These are phyloP conservation scores for Semaprochilodus insignis DNA, from an alignment of 2,797 vertebrate genomes.

Conservation along the genomic window DNA sequence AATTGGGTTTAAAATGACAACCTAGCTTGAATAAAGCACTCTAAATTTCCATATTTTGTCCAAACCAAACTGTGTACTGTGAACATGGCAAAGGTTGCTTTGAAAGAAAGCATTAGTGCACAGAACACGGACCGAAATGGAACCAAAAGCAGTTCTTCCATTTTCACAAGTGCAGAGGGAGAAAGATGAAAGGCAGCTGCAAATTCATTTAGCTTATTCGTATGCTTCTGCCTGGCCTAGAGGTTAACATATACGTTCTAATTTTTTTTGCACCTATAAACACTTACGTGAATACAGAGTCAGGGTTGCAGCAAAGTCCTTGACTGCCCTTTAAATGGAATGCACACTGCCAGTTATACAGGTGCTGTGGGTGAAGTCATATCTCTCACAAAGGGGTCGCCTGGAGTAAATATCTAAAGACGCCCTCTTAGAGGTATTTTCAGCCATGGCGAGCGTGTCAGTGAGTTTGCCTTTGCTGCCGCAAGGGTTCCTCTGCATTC, in stretches of 20 bases:
- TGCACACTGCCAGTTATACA: neutral
- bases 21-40: too few relatives aligned
- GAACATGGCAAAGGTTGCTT: too few relatives aligned
- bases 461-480: conserved; percentile 23
- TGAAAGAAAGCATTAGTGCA: too few relatives aligned
- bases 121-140: neutral
- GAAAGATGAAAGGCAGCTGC: neutral
- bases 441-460: conserved; percentile 31
- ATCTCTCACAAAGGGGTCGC: conserved; percentile 24
- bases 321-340: conserved; percentile 2
- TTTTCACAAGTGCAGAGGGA: neutral
- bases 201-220: neutral
- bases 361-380: conserved; percentile 16
- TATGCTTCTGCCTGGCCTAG: neutral
- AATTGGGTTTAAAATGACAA: too few relatives aligned
- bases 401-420: conserved; percentile 14
- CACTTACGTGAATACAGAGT: neutral
- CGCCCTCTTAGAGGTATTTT: conserved; percentile 45
- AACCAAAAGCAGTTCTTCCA: neutral
- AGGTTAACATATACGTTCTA: neutral
- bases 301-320: neutral
- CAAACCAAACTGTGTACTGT: too few relatives aligned
- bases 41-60: too few relatives aligned
- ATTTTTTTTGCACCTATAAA: neutral
- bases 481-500: conserved; percentile 5